These are phyloP conservation scores for Prosopocoilus inquinatus DNA, from an alignment of 2,888 invertebrate genomes.

Conservation along the genomic window DNA sequence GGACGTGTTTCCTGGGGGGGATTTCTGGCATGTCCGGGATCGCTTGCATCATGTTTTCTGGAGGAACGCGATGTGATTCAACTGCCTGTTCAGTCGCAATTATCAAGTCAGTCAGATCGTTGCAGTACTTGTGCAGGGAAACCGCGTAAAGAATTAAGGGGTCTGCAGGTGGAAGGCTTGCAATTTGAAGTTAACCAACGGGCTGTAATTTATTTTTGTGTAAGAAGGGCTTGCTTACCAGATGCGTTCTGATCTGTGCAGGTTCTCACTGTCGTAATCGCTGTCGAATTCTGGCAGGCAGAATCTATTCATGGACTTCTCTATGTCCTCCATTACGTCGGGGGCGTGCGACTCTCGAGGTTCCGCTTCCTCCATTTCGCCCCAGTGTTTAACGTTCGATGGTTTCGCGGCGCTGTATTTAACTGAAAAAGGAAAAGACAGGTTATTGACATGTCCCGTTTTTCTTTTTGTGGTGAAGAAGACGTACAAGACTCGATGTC, in stretches of 20 bases:
- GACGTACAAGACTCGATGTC: no score
- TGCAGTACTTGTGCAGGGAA: constrained; percentile 44
- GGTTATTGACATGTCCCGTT: no score
- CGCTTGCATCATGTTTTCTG: constrained; percentile 40
- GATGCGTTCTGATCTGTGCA: constrained; percentile 30
- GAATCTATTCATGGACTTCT: constrained; percentile 42
- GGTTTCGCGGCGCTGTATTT: no score
- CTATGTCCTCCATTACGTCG: constrained; percentile 42
- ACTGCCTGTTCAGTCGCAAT: constrained; percentile 40
- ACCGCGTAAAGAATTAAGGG: constrained; percentile 44
- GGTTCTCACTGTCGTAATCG: constrained; percentile 29
- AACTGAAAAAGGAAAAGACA: no score
- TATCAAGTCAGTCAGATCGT: constrained; percentile 42
- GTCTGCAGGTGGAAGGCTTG: constrained; percentile 42
- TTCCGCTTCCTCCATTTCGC: constrained; percentile 35
- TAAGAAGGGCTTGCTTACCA: constrained; percentile 27
- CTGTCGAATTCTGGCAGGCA: constrained; percentile 41
- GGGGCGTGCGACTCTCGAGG: constrained; percentile 24
- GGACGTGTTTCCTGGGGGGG: constrained; percentile 31
- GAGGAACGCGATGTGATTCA: constrained; percentile 41
- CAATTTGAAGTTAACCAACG: constrained; percentile 13
- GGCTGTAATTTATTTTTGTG: neutral
- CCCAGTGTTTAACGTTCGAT: constrained; percentile 37
- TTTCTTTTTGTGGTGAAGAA: no score
- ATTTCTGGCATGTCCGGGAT: constrained; percentile 40